phyloP scores from a whole-genome alignment of 2,113 vertebrate species.

The Neolamprologus brichardi region DNA sequence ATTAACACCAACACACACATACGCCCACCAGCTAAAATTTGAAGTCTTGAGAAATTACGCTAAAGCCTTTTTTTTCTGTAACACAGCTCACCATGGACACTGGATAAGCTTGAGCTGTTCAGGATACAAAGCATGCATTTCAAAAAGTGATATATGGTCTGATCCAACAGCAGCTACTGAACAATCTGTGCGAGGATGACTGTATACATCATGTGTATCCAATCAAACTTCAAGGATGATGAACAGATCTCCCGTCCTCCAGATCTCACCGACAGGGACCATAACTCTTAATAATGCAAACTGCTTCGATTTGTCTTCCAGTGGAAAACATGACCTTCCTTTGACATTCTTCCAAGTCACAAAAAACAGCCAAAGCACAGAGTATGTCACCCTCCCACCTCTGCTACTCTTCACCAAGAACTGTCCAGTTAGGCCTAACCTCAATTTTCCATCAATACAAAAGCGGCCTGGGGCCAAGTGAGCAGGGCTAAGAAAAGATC shows the following conservation, averaged over 20 bases:
- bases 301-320: background rate
- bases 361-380: background rate
- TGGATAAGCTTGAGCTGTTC: conserved; percentile 1
- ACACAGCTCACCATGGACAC: background rate
- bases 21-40: background rate
- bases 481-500: conserved; percentile 38
- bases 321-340: conserved; percentile 29
- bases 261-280: background rate
- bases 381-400: background rate
- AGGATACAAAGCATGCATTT: background rate
- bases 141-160: conserved; percentile 17
- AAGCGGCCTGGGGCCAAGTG: background rate
- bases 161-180: background rate
- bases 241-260: background rate
- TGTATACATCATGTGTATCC: conserved; percentile 12
- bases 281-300: conserved; percentile 22
- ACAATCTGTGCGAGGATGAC: conserved; percentile 3
- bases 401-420: background rate
- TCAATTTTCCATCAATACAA: conserved; percentile 37
- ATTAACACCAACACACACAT: background rate
- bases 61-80: background rate
- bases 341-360: conserved; percentile 34
- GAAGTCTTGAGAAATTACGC: background rate
- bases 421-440: conserved; percentile 25
- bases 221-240: conserved; percentile 45